A percentile compares a stretch with the other conserved stretches of the same genome.
phyloP scores from a whole-genome alignment of 1,140 invertebrate species.

The Tachypleus tridentatus region DNA sequence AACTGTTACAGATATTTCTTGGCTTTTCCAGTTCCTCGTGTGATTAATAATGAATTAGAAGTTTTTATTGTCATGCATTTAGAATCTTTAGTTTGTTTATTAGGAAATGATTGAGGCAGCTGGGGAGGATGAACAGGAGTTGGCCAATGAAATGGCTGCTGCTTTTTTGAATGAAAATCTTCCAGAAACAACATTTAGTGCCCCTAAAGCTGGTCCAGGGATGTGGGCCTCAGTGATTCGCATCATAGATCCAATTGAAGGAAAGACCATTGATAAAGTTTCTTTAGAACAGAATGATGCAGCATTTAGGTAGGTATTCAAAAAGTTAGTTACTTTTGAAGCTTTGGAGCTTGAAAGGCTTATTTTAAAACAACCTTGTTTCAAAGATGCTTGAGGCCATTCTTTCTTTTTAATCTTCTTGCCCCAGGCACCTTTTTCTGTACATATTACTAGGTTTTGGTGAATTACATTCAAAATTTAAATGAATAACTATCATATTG shows the following conservation, averaged over 20 bases:
- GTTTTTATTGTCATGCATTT: constrained; percentile 5
- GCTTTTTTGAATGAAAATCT: constrained; percentile 90
- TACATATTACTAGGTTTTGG: background rate
- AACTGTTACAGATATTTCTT: no score
- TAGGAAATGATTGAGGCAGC: constrained; percentile 93
- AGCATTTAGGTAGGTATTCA: constrained; percentile 56
- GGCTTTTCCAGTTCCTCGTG: no score
- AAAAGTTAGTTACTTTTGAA: background rate
- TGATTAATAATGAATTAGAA: no score
- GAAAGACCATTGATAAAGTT: constrained; percentile 64
- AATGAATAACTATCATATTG: no score
- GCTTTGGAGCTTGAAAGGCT: background rate
- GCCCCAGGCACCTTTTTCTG: constrained; percentile 2
- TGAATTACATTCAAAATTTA: no score
- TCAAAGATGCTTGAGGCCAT: background rate
- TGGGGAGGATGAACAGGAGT: constrained; percentile 81
- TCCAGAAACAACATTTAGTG: constrained; percentile 84
- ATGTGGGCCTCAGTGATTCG: constrained; percentile 95
- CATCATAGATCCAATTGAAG: constrained; percentile 77
- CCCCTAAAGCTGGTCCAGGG: constrained; percentile 88
- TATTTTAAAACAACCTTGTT: background rate
- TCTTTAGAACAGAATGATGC: constrained; percentile 93
- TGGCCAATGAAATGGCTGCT: constrained; percentile 93
- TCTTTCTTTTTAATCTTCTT: constrained; percentile 9
- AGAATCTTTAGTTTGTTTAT: constrained; percentile 28